phyloP scores from a whole-genome alignment of 2,888 invertebrate species.

The Taenaris catops region DNA sequence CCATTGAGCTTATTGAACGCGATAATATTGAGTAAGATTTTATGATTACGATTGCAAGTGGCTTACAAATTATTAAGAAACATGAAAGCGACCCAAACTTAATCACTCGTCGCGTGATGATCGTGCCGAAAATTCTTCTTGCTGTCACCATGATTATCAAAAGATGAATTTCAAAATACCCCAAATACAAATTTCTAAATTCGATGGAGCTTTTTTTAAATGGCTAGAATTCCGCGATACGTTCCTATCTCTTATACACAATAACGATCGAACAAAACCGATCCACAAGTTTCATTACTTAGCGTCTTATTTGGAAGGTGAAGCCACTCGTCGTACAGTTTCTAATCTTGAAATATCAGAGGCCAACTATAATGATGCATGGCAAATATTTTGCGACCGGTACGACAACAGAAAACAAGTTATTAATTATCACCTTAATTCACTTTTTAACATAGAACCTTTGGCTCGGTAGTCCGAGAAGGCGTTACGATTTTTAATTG shows the following conservation, averaged over 20 bases:
- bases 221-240: conserved; percentile 24
- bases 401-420: conserved; percentile 21
- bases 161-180: too few species aligned
- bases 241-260: conserved; percentile 15
- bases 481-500: conserved; percentile 22
- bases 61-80: too few species aligned
- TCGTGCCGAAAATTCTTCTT: too few species aligned
- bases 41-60: conserved; percentile 9
- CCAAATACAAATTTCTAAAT: conserved; percentile 20
- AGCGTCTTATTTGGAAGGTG: conserved; percentile 20
- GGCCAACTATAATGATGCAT: conserved; percentile 19
- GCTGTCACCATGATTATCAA: too few species aligned
- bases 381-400: conserved; percentile 16
- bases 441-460: conserved; percentile 15
- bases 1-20: conserved; percentile 11
- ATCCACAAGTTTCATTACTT: too few species aligned
- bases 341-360: conserved; percentile 20
- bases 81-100: conserved; percentile 7
- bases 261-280: too few species aligned
- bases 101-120: too few species aligned
- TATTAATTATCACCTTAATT: conserved; percentile 18
- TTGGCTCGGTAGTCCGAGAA: conserved; percentile 18
- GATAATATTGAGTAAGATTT: conserved; percentile 13
- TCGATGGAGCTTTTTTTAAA: conserved; percentile 16
- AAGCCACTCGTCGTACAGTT: conserved; percentile 19